Evolutionary conservation across 2,113 vertebrate genomes (phyloP).

Genomic region (Chionomys nivalis): DNA sequence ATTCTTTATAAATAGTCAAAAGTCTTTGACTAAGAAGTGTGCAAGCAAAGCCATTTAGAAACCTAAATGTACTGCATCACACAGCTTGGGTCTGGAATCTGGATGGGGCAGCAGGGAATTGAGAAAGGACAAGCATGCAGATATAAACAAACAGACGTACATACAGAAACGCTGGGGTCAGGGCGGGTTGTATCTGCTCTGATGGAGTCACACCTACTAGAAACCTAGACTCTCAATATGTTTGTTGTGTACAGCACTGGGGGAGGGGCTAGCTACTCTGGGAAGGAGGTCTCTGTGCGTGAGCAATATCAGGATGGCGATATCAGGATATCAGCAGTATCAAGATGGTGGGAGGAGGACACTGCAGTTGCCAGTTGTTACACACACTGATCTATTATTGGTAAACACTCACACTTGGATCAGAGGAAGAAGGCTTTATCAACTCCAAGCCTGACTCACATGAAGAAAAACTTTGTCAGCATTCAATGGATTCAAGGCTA

Average conservation of each 20-base stretch:
- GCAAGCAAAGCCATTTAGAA: not conserved
- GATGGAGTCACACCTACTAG: not conserved
- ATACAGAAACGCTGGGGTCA: not conserved
- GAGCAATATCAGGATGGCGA: not conserved
- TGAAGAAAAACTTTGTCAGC: not conserved
- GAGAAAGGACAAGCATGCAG: not conserved
- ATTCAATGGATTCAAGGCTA: not conserved
- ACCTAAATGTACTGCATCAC: not conserved
- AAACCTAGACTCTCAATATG: not conserved
- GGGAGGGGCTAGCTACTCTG: not conserved
- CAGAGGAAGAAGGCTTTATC: not conserved
- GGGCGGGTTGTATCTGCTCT: not conserved
- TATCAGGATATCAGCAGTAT: not conserved
- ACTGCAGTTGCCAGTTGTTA: not conserved
- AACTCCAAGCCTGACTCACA: not conserved
- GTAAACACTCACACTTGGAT: not conserved
- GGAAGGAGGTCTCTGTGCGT: not conserved
- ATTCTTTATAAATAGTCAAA: slow-evolving; percentile 23
- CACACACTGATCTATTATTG: not conserved
- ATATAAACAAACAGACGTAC: no score
- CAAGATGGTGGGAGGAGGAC: not conserved
- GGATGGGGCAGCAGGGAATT: not conserved
- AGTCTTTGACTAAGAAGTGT: not conserved
- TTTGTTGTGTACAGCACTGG: not conserved
- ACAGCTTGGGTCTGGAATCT: not conserved